Base-by-base conservation (phyloP, 2,797 vertebrate genomes). In the Clarias fuscus region DNA sequence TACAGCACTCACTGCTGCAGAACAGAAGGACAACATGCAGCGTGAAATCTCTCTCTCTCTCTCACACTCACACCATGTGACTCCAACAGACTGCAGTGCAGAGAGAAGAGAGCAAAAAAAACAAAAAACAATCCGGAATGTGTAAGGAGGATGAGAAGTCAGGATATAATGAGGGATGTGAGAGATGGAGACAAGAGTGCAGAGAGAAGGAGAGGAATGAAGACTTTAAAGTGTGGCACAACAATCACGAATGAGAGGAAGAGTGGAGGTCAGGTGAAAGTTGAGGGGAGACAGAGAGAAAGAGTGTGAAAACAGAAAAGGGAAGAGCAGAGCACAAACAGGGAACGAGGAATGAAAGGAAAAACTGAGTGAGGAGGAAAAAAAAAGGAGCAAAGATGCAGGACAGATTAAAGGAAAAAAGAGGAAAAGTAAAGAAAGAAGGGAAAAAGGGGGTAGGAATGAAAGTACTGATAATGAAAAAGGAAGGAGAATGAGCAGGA, bases 21-120 rank as follows among this genome's bases (percentile, higher is more conserved):
- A 88, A 89, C 86, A 75, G 33, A 68, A 84, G 84, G 68, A 15
- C 33, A 65, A 67, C 76, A 89, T 62, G 33, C 43, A 82, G 67
- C 48, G 56, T 88, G 75, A 89, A 88, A 86, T 84, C 30, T 5
- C 75, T 4, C 77, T 37, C 56, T 43, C 58, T 43, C 68, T 48
- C 17, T 14, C 59, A 81, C 13, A 22, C 30, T 82, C 72, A 83
- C 75, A 22, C 40, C 48, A 77, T 77, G 58, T 61, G 76, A 79
- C 77, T 62, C 77, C 37, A 13, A 33, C 4, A 1, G n/a, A 58
- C 70, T 84, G 64, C 27, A 85, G 62, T 62, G 65, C 30, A 77
- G 15, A 48, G 37, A 27, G 56, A 53, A n/a, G 20, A 82, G 15
- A 58, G 59, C 61, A 59, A 62, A 48, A 48, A 11, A 37, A 33